phyloP scores from a whole-genome alignment of 2,113 vertebrate species.

The Macaca nemestrina region DNA sequence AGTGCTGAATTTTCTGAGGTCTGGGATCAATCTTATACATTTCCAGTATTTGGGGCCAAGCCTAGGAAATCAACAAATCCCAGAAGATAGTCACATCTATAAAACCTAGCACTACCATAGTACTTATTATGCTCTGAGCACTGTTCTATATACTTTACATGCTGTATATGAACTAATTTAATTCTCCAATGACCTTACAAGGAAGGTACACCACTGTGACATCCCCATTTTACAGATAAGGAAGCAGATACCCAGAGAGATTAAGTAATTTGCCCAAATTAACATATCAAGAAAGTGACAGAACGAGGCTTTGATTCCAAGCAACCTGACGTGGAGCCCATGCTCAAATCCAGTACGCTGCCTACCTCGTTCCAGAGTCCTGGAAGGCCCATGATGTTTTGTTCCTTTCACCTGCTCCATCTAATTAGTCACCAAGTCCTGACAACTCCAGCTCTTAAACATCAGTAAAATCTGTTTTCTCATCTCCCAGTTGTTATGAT shows the following conservation, averaged over 20 bases:
- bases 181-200: neutral
- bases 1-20: neutral
- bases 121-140: neutral
- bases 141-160: neutral
- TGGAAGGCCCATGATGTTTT: too few relatives aligned
- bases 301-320: neutral
- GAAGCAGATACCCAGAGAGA: neutral
- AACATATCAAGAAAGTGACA: neutral
- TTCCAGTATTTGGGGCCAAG: neutral
- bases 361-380: neutral
- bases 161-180: neutral
- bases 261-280: neutral
- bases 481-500: neutral
- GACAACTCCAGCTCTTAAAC: neutral
- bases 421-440: neutral
- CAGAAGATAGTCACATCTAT: neutral
- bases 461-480: neutral
- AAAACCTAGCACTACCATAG: neutral
- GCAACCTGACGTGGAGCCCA: neutral
- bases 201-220: neutral
- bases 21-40: neutral
- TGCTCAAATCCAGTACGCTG: fast-evolving
- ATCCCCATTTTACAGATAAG: neutral
- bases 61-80: neutral
- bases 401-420: neutral